phyloP scores from a whole-genome alignment of 35 echinoderm and acorn worm genomes.

The Heliocidaris erythrogramma region DNA sequence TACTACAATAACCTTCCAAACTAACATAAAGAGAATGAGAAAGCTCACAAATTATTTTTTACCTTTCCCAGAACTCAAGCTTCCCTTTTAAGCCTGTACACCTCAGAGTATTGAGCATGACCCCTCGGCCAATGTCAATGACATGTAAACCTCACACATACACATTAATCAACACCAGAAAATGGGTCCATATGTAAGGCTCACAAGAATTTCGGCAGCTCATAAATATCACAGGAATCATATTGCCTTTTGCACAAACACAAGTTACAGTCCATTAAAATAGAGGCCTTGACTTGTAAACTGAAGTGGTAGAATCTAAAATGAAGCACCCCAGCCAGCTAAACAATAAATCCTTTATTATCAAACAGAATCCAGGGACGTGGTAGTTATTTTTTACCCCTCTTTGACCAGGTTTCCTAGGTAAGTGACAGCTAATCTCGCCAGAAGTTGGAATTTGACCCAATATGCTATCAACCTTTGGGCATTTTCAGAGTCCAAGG shows the following conservation, averaged over 20 bases:
- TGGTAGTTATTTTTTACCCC: background rate
- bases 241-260: constrained; percentile 17
- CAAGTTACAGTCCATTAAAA: background rate
- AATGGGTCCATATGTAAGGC: background rate
- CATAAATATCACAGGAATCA: constrained; percentile 4
- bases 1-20: too few relatives aligned
- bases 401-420: background rate
- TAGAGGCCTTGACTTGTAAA: background rate
- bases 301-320: background rate
- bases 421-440: background rate
- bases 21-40: too few relatives aligned
- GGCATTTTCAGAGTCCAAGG: background rate
- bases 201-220: background rate
- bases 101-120: background rate
- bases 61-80: too few relatives aligned
- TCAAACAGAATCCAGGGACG: background rate
- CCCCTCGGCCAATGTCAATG: background rate
- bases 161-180: constrained; percentile 11
- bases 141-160: background rate
- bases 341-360: constrained; percentile 9
- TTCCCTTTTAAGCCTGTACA: background rate
- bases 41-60: too few relatives aligned
- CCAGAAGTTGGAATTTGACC: background rate
- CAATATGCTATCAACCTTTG: background rate
- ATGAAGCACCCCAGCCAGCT: background rate